A percentile compares a stretch with the other conserved stretches of the same genome.
phyloP scores from a whole-genome alignment of 2,888 invertebrate species.

The Sarcophaga caerulescens region DNA sequence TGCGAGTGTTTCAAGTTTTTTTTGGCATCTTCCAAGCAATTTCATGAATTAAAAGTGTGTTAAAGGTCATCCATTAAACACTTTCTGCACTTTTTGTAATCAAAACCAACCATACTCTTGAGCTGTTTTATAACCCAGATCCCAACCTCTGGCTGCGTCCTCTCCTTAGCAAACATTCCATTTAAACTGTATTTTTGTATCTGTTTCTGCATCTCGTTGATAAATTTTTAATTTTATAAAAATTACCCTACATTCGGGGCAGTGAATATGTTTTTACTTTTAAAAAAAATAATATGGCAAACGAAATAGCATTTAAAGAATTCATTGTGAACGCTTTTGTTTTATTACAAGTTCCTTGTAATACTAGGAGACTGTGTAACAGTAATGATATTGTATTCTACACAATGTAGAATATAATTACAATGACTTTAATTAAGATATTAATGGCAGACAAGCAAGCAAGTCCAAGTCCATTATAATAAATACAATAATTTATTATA shows the following conservation, averaged over 20 bases:
- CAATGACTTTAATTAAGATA: constrained; percentile 60
- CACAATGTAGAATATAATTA: constrained; percentile 2
- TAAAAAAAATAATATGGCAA: background rate
- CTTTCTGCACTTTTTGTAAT: constrained; percentile 43
- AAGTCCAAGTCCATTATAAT: constrained; percentile 9
- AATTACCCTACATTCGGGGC: background rate
- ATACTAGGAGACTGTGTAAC: constrained; percentile 7
- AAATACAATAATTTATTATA: constrained; percentile 12
- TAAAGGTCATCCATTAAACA: constrained; percentile 65
- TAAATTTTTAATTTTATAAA: constrained; percentile 37
- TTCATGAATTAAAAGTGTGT: constrained; percentile 63
- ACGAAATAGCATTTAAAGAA: no score
- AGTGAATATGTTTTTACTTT: no score
- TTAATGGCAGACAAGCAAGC: constrained; percentile 19
- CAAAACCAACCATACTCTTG: constrained; percentile 5
- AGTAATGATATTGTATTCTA: constrained; percentile 6
- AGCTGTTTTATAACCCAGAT: background rate
- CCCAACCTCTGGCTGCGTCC: background rate
- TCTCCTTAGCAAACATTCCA: background rate
- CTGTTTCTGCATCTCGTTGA: constrained; percentile 18
- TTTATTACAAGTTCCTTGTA: constrained; percentile 32
- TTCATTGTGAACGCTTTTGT: background rate
- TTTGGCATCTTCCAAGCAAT: constrained; percentile 62
- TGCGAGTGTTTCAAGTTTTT: background rate
- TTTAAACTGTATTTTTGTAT: background rate